These are phyloP conservation scores for Phacellophora camtschatica DNA, from an alignment of 30 jellyfish, hydroid and myxozoan genomes.

Conservation along the genomic window DNA sequence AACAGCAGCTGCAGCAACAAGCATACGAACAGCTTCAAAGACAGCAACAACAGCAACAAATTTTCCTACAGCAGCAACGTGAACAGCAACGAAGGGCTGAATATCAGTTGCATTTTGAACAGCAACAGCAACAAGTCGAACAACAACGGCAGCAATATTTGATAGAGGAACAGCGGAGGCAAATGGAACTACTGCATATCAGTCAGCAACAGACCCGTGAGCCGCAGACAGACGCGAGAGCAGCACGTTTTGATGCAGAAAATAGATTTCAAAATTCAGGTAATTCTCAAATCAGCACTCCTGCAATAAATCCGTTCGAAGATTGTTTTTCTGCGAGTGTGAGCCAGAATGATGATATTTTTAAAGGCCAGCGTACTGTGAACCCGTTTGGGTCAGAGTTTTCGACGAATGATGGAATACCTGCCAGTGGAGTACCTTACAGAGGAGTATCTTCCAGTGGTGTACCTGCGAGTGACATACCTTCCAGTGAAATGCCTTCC, in stretches of 20 bases:
- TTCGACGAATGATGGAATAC: conserved; percentile 17
- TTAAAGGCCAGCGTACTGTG: background rate
- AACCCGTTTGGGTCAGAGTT: conserved; percentile 60
- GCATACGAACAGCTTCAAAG: conserved; percentile 34
- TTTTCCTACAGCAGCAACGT: conserved; percentile 63
- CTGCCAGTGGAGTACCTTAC: background rate
- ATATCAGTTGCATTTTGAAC: conserved; percentile 37
- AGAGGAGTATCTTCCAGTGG: too few species aligned
- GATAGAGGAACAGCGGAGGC: conserved; percentile 1
- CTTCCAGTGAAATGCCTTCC: too few species aligned
- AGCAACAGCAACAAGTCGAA: conserved; percentile 40
- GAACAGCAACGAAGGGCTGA: conserved; percentile 48
- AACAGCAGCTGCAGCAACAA: conserved; percentile 63
- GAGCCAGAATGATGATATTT: background rate
- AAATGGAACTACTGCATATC: background rate
- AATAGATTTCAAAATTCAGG: background rate
- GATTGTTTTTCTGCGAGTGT: conserved; percentile 44
- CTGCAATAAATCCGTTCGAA: conserved; percentile 55
- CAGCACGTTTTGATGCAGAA: background rate
- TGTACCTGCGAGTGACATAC: too few species aligned
- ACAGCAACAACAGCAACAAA: conserved; percentile 26
- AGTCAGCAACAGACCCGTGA: conserved; percentile 13
- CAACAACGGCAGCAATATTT: conserved; percentile 46
- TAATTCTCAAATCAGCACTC: background rate
- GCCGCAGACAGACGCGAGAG: background rate